A percentile compares a stretch with the other conserved stretches of the same genome.
phyloP scores from a whole-genome alignment of 64 coral and sea anemone genomes.

The Platygyra sinensis region DNA sequence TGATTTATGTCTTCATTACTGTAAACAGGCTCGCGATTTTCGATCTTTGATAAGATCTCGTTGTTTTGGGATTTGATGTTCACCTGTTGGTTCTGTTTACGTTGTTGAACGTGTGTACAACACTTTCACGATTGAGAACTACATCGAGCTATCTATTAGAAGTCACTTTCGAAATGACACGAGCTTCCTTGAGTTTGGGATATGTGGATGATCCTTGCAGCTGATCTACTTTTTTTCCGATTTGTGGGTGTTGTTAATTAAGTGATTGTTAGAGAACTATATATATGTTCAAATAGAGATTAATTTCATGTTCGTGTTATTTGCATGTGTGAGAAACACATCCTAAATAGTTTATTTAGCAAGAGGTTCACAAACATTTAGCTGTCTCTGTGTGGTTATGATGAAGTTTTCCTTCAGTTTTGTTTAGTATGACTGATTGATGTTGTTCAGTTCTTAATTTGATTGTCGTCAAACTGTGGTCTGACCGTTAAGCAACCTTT shows the following conservation, averaged over 20 bases:
- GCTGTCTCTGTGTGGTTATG: no score
- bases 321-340: neutral
- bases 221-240: neutral
- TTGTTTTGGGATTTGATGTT: neutral
- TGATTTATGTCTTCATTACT: neutral
- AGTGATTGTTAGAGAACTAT: neutral
- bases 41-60: neutral
- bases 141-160: neutral
- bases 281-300: neutral
- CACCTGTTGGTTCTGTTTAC: constrained; percentile 30
- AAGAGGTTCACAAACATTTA: no score
- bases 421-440: no score
- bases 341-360: neutral
- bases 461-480: no score
- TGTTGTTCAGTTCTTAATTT: no score
- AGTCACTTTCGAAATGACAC: neutral
- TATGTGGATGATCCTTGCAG: neutral
- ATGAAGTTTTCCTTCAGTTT: no score
- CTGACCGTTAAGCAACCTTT: no score
- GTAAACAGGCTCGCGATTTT: neutral
- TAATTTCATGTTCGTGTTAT: neutral
- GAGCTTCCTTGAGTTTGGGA: neutral
- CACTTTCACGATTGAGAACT: neutral
- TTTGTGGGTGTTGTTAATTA: neutral
- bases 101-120: constrained; percentile 10